phyloP scores from a whole-genome alignment of 1,140 invertebrate genomes.

The Drosophila azteca region DNA sequence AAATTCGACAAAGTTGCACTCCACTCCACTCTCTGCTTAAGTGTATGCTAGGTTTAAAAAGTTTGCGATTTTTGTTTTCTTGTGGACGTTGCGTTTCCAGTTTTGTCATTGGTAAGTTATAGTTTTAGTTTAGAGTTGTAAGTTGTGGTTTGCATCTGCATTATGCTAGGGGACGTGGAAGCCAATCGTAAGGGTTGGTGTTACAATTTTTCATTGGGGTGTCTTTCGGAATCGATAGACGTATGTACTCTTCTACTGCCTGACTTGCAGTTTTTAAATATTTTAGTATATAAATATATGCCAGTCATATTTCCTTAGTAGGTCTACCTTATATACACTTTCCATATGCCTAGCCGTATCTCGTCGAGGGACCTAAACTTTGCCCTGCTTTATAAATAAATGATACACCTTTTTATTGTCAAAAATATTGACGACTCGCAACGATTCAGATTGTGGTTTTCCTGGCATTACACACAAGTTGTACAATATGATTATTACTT shows the following conservation, averaged over 20 bases:
- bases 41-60: conserved; percentile 50
- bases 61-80: conserved; percentile 44
- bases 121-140: conserved; percentile 21
- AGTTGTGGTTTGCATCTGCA: conserved; percentile 21
- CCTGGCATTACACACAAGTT: conserved; percentile 45
- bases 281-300: conserved; percentile 43
- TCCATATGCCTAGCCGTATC: conserved; percentile 28
- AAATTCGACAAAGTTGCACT: conserved; percentile 35
- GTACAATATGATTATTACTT: conserved; percentile 33
- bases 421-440: conserved; percentile 74
- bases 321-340: conserved; percentile 55
- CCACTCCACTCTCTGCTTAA: conserved; percentile 6
- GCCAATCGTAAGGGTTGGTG: conserved; percentile 47
- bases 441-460: conserved; percentile 58
- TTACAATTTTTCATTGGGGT: conserved; percentile 22
- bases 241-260: conserved; percentile 21
- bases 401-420: conserved; percentile 72
- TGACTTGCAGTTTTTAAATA: conserved; percentile 28
- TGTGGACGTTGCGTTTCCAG: conserved; percentile 71
- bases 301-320: conserved; percentile 47
- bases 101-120: conserved; percentile 56
- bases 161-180: conserved; percentile 36
- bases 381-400: conserved; percentile 42
- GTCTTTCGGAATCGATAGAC: conserved; percentile 21
- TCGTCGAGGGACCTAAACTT: conserved; percentile 8